These are phyloP conservation scores for Shargacucullia verbasci DNA, from an alignment of 2,888 invertebrate genomes.

Conservation along the genomic window DNA sequence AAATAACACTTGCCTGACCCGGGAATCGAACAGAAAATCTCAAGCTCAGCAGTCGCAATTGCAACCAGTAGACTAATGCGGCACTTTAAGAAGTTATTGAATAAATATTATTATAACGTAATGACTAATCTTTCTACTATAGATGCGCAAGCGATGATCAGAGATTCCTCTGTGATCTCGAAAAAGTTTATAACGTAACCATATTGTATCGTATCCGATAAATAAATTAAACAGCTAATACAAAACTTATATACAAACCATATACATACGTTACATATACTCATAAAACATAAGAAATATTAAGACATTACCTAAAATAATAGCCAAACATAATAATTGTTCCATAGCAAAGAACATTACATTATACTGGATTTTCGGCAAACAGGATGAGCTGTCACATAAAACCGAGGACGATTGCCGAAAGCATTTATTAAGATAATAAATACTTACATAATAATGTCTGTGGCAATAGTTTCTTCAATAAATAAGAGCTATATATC, in stretches of 20 bases:
- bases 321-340: slow-evolving; percentile 44
- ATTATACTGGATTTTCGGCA: slow-evolving; percentile 40
- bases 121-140: no score
- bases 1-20: no score
- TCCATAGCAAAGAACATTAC: slow-evolving; percentile 42
- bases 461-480: slow-evolving; percentile 9
- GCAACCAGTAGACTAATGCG: no score
- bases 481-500: no score
- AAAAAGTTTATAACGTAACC: no score
- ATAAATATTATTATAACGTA: no score
- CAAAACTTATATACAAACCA: not conserved
- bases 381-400: slow-evolving; percentile 55
- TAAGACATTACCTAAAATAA: slow-evolving; percentile 13
- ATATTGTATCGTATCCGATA: not conserved
- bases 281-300: slow-evolving; percentile 32
- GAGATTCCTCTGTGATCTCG: no score
- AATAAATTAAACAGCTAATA: slow-evolving; percentile 13
- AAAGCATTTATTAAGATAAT: slow-evolving; percentile 45
- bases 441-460: slow-evolving; percentile 34
- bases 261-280: slow-evolving; percentile 3
- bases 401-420: slow-evolving; percentile 35
- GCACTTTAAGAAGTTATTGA: no score
- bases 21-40: no score
- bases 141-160: no score
- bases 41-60: no score